Evolutionary conservation across 2,797 vertebrate genomes (phyloP), one percentile per base, ranked within the genome.

Genomic region (Aplochiton taeniatus): DNA sequence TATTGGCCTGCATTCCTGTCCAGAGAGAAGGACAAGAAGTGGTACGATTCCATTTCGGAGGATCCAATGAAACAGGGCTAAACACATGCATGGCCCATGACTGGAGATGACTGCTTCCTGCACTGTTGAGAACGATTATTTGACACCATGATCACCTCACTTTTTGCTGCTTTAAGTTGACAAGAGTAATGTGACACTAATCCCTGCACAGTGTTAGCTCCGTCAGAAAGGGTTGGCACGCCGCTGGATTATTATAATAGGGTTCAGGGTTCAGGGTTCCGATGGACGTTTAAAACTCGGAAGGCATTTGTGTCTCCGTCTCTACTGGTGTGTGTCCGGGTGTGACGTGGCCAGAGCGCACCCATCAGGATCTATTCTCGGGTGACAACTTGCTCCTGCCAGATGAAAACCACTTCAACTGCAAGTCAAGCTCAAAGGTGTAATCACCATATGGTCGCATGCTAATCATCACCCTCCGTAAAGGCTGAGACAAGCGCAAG

Each of bases 221-320:
- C 44, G 9, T 56, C 53, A 60, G 74, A 61, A 66, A 55, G 79
- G 74, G 51, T 78, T 68, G 76, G 61, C 78, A 78, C 61, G 55
- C 47, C 61, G 54, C 63, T 75, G 73, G 72, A 78, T 80, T 83
- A 82, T 77, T 78, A 61, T 68, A 80, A 83, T 59, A 74, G 68
- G 69, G 79, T 78, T 72, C 62, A 59, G 58, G n/a, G n/a, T n/a
- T n/a, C n/a, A n/a, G n/a, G n/a, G n/a, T n/a, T n/a, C n/a, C n/a
- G n/a, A n/a, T n/a, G n/a, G n/a, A n/a, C n/a, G n/a, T n/a, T n/a
- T n/a, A n/a, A n/a, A n/a, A n/a, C n/a, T n/a, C n/a, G n/a, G n/a
- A n/a, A n/a, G n/a, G n/a, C 31, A 31, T 31, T 31, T 31, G 31
- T 31, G 31, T 31, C 31, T 3, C 31, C 6, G 31, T 31, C 31